Evolutionary conservation across 2,797 vertebrate genomes (phyloP).

Genomic region (Sebastes taczanowskii): DNA sequence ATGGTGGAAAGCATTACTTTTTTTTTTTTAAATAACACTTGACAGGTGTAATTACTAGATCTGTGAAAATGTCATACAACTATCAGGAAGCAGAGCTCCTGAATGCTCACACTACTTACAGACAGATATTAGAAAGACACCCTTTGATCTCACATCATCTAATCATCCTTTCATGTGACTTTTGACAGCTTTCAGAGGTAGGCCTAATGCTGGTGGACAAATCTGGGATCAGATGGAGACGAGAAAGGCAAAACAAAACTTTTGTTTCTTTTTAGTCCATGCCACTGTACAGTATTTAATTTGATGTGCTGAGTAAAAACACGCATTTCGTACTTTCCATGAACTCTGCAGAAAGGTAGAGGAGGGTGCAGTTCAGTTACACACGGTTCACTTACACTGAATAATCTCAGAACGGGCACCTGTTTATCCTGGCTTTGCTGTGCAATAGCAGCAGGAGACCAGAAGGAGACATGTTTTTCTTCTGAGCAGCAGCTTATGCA

Average conservation of each 20-base stretch:
- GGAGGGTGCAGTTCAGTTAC: conserved; percentile 20
- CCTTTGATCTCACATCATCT: conserved; percentile 63
- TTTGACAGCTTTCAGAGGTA: conserved; percentile 59
- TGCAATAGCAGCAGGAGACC: conserved; percentile 58
- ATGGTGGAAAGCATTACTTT: conserved; percentile 36
- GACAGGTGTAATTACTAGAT: conserved; percentile 64
- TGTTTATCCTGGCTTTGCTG: conserved; percentile 70
- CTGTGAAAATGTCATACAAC: conserved; percentile 39
- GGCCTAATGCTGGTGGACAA: conserved; percentile 45
- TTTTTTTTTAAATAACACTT: conserved; percentile 48
- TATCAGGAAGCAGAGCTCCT: conserved; percentile 25
- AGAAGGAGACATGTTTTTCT: conserved; percentile 59
- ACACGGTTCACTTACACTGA: conserved; percentile 41
- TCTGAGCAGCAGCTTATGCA: conserved; percentile 58
- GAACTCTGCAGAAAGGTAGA: conserved; percentile 42
- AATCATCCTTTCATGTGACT: conserved; percentile 53
- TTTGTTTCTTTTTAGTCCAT: conserved; percentile 1
- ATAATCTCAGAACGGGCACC: conserved; percentile 74
- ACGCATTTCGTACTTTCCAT: conserved; percentile 31
- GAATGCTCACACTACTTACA: conserved; percentile 37
- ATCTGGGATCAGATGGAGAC: conserved; percentile 55
- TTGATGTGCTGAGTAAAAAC: conserved; percentile 33
- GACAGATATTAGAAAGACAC: conserved; percentile 54
- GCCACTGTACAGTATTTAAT: conserved; percentile 26
- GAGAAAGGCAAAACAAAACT: conserved; percentile 45